phyloP scores from a whole-genome alignment of 2,888 invertebrate species.

The Neoascia interrupta region DNA sequence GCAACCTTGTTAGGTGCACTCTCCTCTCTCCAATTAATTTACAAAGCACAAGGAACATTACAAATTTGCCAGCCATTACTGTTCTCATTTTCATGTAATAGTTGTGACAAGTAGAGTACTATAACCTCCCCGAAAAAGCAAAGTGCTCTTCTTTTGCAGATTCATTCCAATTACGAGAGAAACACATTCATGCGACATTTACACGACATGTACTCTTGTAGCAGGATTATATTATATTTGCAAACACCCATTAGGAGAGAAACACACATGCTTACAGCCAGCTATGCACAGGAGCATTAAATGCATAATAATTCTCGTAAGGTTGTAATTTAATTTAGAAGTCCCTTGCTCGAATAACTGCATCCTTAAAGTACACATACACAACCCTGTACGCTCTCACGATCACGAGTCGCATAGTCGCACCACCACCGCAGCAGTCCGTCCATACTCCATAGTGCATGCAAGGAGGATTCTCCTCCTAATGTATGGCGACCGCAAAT shows the following conservation, averaged over 20 bases:
- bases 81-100: slow-evolving; percentile 17
- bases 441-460: too few species aligned
- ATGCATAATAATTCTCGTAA: slow-evolving; percentile 65
- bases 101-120: slow-evolving; percentile 26
- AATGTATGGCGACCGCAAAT: slow-evolving; percentile 66
- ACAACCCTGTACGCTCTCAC: too few species aligned
- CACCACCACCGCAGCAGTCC: slow-evolving; percentile 24
- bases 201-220: slow-evolving; percentile 66
- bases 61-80: slow-evolving; percentile 6
- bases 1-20: background rate
- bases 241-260: slow-evolving; percentile 58
- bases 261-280: slow-evolving; percentile 47
- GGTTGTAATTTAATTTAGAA: slow-evolving; percentile 66
- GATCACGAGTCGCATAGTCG: too few species aligned
- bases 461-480: slow-evolving; percentile 47
- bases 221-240: slow-evolving; percentile 59
- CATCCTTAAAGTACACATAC: too few species aligned
- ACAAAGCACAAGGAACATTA: background rate
- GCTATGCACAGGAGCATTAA: slow-evolving; percentile 58
- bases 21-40: slow-evolving; percentile 8
- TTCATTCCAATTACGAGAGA: slow-evolving; percentile 64
- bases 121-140: slow-evolving; percentile 28
- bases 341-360: slow-evolving; percentile 16
- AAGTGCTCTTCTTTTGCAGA: slow-evolving; percentile 34
- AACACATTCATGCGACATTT: slow-evolving; percentile 63